A percentile compares a stretch with the other conserved stretches of the same genome.
Evolutionary conservation across 2,888 invertebrate species (phyloP).

Genomic region (Athalia cordata): DNA sequence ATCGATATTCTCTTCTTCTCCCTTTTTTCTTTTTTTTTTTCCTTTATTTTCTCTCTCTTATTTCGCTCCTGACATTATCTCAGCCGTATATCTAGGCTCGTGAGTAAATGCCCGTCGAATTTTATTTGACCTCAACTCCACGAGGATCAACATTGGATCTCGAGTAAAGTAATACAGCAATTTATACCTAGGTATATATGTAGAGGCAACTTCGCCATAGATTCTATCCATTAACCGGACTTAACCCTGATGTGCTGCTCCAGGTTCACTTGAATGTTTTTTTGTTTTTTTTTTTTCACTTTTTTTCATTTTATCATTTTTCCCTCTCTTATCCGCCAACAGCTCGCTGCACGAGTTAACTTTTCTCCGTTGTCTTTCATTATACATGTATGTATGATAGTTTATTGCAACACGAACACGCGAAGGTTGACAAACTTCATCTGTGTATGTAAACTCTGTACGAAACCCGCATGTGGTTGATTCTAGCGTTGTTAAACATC

Average conservation of each 20-base stretch:
- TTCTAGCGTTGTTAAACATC: slow-evolving; percentile 52
- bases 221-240: slow-evolving; percentile 40
- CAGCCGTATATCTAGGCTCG: slow-evolving; percentile 19
- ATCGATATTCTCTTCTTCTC: neutral
- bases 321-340: neutral
- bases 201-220: neutral
- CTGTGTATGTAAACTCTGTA: slow-evolving; percentile 18
- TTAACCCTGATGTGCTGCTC: slow-evolving; percentile 8
- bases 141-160: slow-evolving; percentile 10
- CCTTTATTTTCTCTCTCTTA: too few relatives aligned
- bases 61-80: slow-evolving; percentile 25
- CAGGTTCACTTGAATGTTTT: neutral
- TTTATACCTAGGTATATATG: neutral
- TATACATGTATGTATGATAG: neutral
- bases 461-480: slow-evolving; percentile 53
- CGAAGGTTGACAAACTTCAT: neutral
- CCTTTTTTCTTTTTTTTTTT: slow-evolving; percentile 3
- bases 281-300: neutral
- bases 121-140: slow-evolving; percentile 19
- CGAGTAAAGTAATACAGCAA: slow-evolving; percentile 14
- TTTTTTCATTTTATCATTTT: neutral
- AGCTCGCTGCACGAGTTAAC: slow-evolving; percentile 9
- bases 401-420: neutral
- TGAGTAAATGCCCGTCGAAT: slow-evolving; percentile 32
- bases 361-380: slow-evolving; percentile 7